These are phyloP conservation scores for Drosophila flavopinicola DNA, from an alignment of 2,888 invertebrate species.

Conservation along the genomic window DNA sequence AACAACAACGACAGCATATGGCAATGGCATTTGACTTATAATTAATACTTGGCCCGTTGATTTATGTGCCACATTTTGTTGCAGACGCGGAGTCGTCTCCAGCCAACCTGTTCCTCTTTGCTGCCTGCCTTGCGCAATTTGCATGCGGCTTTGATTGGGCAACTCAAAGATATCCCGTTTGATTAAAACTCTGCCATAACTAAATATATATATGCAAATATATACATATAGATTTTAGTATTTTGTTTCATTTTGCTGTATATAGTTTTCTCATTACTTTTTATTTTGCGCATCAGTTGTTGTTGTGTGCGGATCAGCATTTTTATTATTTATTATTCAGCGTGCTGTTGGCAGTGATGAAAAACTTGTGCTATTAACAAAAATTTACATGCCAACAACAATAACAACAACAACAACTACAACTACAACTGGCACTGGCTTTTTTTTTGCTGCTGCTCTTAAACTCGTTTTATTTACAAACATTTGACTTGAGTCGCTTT, in stretches of 20 bases:
- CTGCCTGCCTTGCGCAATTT: constrained; percentile 40
- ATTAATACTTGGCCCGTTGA: constrained; percentile 64
- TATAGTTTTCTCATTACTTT: constrained; percentile 5
- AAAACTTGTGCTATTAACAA: constrained; percentile 76
- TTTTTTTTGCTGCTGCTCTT: constrained; percentile 36
- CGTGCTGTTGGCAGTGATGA: constrained; percentile 32
- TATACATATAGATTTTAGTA: too few species aligned
- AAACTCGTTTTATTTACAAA: constrained; percentile 78
- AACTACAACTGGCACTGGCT: constrained; percentile 31
- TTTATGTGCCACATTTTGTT: constrained; percentile 64
- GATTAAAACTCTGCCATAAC: constrained; percentile 34
- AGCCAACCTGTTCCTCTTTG: constrained; percentile 37
- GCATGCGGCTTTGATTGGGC: constrained; percentile 43
- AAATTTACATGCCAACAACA: constrained; percentile 66
- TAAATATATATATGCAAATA: too few species aligned
- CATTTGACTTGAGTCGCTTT: constrained; percentile 50
- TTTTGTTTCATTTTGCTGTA: not conserved
- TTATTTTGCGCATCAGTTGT: constrained; percentile 29
- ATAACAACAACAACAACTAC: constrained; percentile 15
- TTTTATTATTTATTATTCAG: constrained; percentile 47
- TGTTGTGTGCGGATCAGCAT: constrained; percentile 10
- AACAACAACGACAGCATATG: constrained; percentile 46
- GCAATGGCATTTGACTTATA: constrained; percentile 70
- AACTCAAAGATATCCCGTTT: constrained; percentile 8
- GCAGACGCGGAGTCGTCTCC: constrained; percentile 18